phyloP scores from a whole-genome alignment of 2,888 invertebrate genomes.

The Odontothrips loti region DNA sequence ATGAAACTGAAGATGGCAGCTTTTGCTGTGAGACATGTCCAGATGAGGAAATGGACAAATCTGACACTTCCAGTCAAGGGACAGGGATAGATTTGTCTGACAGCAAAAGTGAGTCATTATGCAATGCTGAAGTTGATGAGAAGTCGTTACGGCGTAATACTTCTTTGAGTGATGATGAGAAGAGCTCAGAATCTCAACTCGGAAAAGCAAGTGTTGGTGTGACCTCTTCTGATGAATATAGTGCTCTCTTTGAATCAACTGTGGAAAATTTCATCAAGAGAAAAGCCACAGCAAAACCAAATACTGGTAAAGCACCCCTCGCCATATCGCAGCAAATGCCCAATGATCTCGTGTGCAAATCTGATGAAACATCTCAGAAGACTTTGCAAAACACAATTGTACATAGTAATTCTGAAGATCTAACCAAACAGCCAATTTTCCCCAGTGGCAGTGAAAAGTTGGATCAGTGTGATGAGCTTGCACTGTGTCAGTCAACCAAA shows the following conservation, averaged over 20 bases:
- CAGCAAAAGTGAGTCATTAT: conserved; percentile 8
- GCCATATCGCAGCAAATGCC: neutral
- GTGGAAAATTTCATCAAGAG: conserved; percentile 40
- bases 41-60: conserved; percentile 56
- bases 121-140: neutral
- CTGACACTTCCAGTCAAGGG: conserved; percentile 29
- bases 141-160: neutral
- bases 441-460: neutral
- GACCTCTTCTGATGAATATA: conserved; percentile 43
- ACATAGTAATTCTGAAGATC: neutral
- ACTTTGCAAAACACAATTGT: neutral
- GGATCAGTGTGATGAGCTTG: neutral
- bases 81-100: conserved; percentile 19
- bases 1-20: conserved; percentile 70
- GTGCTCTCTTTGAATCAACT: conserved; percentile 45
- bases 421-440: neutral
- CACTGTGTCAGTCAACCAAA: conserved; percentile 17
- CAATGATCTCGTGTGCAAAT: conserved; percentile 16
- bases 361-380: neutral
- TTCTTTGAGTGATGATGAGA: conserved; percentile 58
- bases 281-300: neutral
- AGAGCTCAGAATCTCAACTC: conserved; percentile 43
- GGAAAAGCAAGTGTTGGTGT: conserved; percentile 41
- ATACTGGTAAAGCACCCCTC: neutral
- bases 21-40: conserved; percentile 84